Conservation (phyloP, 2,113 vertebrate species). For the Acanthochromis polyacanthus region DNA sequence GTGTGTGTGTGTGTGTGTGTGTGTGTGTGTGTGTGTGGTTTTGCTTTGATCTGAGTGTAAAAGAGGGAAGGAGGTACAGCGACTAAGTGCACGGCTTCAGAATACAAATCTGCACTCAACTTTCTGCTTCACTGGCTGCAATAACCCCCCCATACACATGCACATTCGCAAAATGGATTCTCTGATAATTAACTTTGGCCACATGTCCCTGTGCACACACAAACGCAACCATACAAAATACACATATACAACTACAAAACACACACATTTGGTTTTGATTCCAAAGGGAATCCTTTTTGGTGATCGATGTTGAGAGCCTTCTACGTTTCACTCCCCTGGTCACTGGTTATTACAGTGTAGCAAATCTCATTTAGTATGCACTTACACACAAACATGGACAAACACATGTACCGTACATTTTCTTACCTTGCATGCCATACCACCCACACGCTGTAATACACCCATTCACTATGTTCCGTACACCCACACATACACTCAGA, state of each 20-base stretch:
- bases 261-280: constrained; percentile 22
- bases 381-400: constrained; percentile 3
- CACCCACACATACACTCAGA: too few relatives aligned
- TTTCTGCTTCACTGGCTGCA: constrained; percentile 56
- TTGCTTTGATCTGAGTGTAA: constrained; percentile 18
- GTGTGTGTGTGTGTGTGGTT: not conserved
- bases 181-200: constrained; percentile 62
- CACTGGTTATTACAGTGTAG: constrained; percentile 46
- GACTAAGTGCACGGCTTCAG: constrained; percentile 19
- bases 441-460: too few relatives aligned
- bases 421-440: too few relatives aligned
- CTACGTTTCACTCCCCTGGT: constrained; percentile 44
- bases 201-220: constrained; percentile 10
- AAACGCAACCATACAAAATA: too few relatives aligned
- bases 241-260: not conserved
- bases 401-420: not conserved
- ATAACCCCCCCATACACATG: constrained; percentile 38
- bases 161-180: constrained; percentile 33
- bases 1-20: not conserved
- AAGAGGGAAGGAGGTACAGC: constrained; percentile 1
- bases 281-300: constrained; percentile 31
- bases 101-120: constrained; percentile 56
- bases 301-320: constrained; percentile 45
- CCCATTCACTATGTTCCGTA: too few relatives aligned
- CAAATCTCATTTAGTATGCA: constrained; percentile 39